Evolutionary conservation across 2,113 vertebrate species (phyloP).

Genomic region (Gorsachius goisagi): DNA sequence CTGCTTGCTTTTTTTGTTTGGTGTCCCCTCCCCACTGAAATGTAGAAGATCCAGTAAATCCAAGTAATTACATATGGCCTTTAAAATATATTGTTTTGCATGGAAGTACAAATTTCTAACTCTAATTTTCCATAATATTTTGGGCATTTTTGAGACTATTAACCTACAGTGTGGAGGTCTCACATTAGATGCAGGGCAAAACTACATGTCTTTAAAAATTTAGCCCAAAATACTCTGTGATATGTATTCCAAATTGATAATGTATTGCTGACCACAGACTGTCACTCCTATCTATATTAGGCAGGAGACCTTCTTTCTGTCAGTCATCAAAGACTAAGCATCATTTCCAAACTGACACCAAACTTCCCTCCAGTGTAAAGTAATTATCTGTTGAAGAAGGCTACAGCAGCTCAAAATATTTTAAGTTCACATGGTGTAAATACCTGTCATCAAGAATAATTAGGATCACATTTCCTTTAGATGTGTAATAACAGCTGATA

Average conservation of each 20-base stretch:
- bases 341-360: background rate
- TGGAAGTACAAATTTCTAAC: background rate
- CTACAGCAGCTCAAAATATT: background rate
- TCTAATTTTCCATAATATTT: background rate
- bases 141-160: background rate
- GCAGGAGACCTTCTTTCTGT: background rate
- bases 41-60: background rate
- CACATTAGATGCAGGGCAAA: background rate
- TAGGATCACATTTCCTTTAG: background rate
- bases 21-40: rapidly evolving
- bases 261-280: background rate
- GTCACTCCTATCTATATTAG: background rate
- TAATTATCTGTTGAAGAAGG: background rate
- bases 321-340: background rate
- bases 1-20: too few relatives aligned
- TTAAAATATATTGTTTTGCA: background rate
- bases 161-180: background rate
- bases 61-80: background rate
- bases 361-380: background rate
- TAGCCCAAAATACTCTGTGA: background rate
- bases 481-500: background rate
- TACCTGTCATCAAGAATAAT: background rate
- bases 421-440: background rate
- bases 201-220: background rate
- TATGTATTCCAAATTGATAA: background rate